Conservation (phyloP, 2,113 vertebrate genomes). For the Colinus virginianus region DNA sequence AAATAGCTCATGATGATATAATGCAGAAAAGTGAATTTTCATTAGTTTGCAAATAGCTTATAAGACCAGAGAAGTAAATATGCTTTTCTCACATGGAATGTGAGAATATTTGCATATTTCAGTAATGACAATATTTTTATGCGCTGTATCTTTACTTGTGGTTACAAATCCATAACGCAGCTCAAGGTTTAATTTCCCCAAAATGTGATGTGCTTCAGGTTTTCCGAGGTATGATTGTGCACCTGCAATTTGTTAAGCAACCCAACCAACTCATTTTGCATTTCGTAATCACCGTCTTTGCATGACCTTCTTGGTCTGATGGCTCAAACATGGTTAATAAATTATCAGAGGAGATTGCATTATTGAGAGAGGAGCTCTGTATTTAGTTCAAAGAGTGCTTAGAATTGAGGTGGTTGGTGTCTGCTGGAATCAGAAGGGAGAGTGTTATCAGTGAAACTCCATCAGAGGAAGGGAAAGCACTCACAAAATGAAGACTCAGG, state of each 20-base stretch:
- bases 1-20: neutral
- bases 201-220: constrained; percentile 16
- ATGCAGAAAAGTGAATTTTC: constrained; percentile 46
- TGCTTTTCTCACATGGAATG: neutral
- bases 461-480: neutral
- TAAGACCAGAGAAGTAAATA: neutral
- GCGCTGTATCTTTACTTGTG: neutral
- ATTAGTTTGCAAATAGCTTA: constrained; percentile 41
- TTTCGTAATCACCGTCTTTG: constrained; percentile 23
- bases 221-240: neutral
- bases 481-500: neutral
- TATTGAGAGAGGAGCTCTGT: constrained; percentile 11
- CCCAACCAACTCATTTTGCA: neutral
- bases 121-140: constrained; percentile 27
- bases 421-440: neutral
- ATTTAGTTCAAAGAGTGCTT: constrained; percentile 6
- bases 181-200: neutral
- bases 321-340: constrained; percentile 35
- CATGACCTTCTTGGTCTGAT: constrained; percentile 35
- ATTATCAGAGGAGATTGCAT: constrained; percentile 10
- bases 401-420: neutral
- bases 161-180: constrained; percentile 9
- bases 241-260: constrained; percentile 54
- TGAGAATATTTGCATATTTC: constrained; percentile 55
- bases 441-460: neutral